Evolutionary conservation across 2,113 vertebrate genomes (phyloP).

Genomic region (Eretmochelys imbricata): DNA sequence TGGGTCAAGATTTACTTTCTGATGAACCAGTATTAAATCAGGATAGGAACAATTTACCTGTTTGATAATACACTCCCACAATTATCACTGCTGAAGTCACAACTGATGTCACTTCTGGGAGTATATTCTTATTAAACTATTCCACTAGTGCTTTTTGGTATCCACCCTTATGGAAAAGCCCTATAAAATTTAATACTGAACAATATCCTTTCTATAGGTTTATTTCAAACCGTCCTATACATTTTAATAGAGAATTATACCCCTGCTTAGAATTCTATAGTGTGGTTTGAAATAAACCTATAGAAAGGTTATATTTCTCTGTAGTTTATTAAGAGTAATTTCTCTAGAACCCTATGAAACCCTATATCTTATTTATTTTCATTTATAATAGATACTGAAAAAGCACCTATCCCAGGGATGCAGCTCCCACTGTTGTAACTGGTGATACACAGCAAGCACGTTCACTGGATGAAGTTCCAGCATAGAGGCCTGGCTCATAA

Average conservation of each 20-base stretch:
- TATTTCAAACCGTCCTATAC: background rate
- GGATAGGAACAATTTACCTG: background rate
- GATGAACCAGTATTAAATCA: background rate
- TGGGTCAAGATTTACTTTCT: background rate
- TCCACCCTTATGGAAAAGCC: background rate
- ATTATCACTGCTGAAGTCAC: background rate
- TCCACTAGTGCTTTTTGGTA: background rate
- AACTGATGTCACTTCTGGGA: background rate
- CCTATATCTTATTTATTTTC: background rate
- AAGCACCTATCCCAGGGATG: background rate
- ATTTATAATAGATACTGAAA: background rate
- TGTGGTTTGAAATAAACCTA: background rate
- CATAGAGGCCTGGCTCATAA: background rate
- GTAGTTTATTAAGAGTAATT: background rate
- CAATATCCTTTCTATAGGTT: background rate
- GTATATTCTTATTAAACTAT: background rate
- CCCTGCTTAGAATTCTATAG: background rate
- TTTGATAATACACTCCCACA: background rate
- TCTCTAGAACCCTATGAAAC: background rate
- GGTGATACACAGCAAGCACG: background rate
- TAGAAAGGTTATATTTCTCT: background rate
- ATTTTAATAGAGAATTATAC: background rate
- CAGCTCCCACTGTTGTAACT: background rate
- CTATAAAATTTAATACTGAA: background rate
- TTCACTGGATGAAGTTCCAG: background rate